These are phyloP conservation scores for Kryphioiulus occultus DNA, from an alignment of 2,888 invertebrate species.

Conservation along the genomic window DNA sequence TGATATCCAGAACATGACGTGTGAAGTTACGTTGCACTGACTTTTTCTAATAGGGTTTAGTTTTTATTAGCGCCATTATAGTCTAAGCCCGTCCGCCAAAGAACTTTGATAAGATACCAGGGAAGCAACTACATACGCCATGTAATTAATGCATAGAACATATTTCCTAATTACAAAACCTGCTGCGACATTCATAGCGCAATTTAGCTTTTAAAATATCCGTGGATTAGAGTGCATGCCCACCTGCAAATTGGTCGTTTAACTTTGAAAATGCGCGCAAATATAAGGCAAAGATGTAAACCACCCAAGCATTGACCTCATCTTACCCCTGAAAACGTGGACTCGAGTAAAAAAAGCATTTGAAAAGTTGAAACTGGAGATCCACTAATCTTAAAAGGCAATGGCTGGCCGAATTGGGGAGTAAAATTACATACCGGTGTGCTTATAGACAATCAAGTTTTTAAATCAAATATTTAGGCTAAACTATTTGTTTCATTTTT, in stretches of 20 bases:
- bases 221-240: not conserved
- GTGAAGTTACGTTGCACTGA: not conserved
- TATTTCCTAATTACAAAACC: not conserved
- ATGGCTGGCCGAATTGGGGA: not conserved
- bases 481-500: not conserved
- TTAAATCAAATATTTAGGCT: not conserved
- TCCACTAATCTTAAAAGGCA: slow-evolving; percentile 30
- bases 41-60: not conserved
- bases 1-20: not conserved
- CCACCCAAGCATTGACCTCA: slow-evolving; percentile 30
- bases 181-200: not conserved
- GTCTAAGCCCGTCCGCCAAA: not conserved
- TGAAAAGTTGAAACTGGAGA: not conserved
- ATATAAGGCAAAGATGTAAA: not conserved
- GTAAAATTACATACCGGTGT: not conserved
- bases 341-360: not conserved
- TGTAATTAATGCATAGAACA: slow-evolving; percentile 6
- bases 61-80: not conserved
- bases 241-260: not conserved
- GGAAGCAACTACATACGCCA: not conserved
- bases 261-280: slow-evolving; percentile 17
- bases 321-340: slow-evolving; percentile 7
- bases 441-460: not conserved
- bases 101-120: not conserved
- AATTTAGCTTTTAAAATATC: not conserved